Evolutionary conservation across 2,888 invertebrate species (phyloP), one percentile per base, ranked within the genome.

Genomic region (Spodoptera picta): DNA sequence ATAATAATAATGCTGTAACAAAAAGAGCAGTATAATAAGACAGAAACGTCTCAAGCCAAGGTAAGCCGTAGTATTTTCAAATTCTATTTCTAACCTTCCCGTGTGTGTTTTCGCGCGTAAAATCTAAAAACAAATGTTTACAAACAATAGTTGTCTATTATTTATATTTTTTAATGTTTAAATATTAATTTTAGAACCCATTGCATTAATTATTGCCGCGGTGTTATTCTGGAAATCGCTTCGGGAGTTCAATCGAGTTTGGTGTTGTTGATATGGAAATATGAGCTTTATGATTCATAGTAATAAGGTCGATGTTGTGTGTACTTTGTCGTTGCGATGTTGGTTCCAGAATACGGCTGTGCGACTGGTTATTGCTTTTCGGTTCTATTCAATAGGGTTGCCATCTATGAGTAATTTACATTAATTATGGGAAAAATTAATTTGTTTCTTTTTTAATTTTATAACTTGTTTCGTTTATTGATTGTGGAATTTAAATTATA

Each of bases 161-260:
- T 69, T 55, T 45, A 4, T 3, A 19, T n/a, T 19, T 61, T 73
- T 69, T 36, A 36, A 46, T 56, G 43, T 19, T 52, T 62, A 62
- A 51, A 46, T 71, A 77, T 74, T 59, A 73, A 80, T 81, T 83
- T 82, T 84, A 71, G 78, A 79, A 74, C 62, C 61, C 74, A 75
- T 65, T 71, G 79, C 78, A 84, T 83, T 86, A 85, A 87, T 88
- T 89, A 90, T 84, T 77, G 54, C 57, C 23, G 65, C 74, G 76
- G 83, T 74, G 76, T 73, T 92, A 93, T 91, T 93, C 92, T 88
- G 83, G 63, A 84, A 83, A 86, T 88, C 74, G 84, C 75, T 79
- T 88, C 81, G 80, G 64, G 14, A 67, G 78, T 75, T 71, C 75
- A 72, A 82, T 82, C 75, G 82, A 68, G 66, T 31, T 45, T 27